Conservation (phyloP, 2,797 vertebrate species). For the Cyprinodon diabolis region DNA sequence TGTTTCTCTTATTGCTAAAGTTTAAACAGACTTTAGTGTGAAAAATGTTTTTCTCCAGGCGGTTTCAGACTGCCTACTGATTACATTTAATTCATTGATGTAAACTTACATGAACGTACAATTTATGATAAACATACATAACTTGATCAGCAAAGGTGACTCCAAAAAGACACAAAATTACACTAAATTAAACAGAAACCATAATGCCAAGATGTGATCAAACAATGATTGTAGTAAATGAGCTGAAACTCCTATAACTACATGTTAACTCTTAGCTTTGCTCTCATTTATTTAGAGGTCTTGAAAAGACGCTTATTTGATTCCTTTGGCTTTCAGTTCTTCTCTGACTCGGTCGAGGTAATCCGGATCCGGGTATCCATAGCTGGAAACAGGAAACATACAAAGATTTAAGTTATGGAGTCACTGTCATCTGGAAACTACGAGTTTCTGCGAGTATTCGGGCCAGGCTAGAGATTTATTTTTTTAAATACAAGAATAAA, state of each 20-base stretch:
- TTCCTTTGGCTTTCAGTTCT: conserved; percentile 90
- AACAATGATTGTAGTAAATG: background rate
- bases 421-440: background rate
- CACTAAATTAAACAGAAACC: background rate
- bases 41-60: too few species aligned
- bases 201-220: background rate
- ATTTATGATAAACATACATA: background rate
- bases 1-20: background rate
- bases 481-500: too few species aligned
- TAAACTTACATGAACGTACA: background rate
- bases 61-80: background rate
- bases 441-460: too few species aligned
- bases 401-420: background rate
- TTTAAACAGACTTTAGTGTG: background rate
- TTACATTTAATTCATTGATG: background rate
- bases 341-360: conserved; percentile 86
- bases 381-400: conserved; percentile 74
- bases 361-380: conserved; percentile 88
- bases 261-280: background rate
- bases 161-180: background rate
- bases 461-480: too few species aligned
- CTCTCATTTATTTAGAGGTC: background rate
- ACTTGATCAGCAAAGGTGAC: background rate
- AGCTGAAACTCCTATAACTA: background rate
- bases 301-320: conserved; percentile 72